Evolutionary conservation across 2,113 vertebrate species (phyloP).

Genomic region (Seriola rivoliana): DNA sequence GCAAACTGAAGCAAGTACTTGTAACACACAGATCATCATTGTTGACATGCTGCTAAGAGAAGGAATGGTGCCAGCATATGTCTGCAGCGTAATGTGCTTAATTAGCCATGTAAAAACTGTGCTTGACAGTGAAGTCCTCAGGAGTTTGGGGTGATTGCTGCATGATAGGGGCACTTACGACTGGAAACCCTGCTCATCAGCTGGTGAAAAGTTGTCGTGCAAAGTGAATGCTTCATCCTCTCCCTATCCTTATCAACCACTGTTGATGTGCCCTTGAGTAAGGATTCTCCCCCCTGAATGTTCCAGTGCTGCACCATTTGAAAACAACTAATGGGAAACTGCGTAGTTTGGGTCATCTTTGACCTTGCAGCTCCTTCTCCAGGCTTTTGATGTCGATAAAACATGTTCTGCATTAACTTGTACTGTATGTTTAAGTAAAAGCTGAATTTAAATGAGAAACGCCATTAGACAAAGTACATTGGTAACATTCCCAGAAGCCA

Average conservation of each 20-base stretch:
- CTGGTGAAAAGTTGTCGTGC: conserved; percentile 36
- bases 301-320: neutral
- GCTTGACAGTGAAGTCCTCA: conserved; percentile 37
- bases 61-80: conserved; percentile 27
- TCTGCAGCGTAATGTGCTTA: conserved; percentile 28
- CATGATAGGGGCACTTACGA: conserved; percentile 20
- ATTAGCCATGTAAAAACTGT: conserved; percentile 45
- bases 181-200: conserved; percentile 22
- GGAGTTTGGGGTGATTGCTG: conserved; percentile 29
- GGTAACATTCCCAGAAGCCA: conserved; percentile 13
- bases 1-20: conserved; percentile 35
- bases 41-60: conserved; percentile 24
- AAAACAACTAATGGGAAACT: conserved; percentile 9
- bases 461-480: conserved; percentile 6
- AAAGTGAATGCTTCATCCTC: conserved; percentile 41
- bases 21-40: conserved; percentile 32
- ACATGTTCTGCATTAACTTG: conserved; percentile 10
- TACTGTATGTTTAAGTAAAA: conserved; percentile 24
- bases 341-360: neutral
- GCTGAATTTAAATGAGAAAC: conserved; percentile 12
- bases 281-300: neutral
- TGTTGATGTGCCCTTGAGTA: conserved; percentile 40
- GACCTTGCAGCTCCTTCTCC: neutral
- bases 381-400: conserved; percentile 31
- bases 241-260: conserved; percentile 23